Evolutionary conservation across 2,797 vertebrate genomes (phyloP).

Genomic region (Peromyscus eremicus): DNA sequence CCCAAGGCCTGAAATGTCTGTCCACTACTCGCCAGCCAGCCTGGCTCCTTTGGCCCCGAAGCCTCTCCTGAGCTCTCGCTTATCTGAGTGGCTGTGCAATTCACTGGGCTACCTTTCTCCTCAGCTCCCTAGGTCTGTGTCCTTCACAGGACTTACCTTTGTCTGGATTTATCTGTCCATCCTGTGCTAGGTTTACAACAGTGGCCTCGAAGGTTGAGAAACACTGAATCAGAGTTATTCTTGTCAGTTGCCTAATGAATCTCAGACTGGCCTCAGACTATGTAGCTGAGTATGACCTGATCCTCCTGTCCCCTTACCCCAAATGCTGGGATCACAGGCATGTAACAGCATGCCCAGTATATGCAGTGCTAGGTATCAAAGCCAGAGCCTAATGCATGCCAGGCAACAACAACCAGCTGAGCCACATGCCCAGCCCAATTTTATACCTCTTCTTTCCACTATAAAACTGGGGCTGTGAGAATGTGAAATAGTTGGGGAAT

Average conservation of each 20-base stretch:
- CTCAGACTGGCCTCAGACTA: neutral
- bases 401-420: neutral
- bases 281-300: too few relatives aligned
- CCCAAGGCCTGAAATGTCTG: neutral
- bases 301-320: neutral
- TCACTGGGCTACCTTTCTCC: neutral
- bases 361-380: neutral
- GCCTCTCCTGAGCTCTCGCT: neutral
- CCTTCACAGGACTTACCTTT: neutral
- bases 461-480: slow-evolving; percentile 15
- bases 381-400: neutral
- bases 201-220: neutral
- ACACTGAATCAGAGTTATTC: neutral
- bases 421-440: neutral
- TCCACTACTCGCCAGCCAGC: rapidly evolving
- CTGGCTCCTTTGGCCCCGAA: neutral
- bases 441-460: slow-evolving; percentile 5
- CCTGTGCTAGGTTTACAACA: neutral
- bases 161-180: neutral
- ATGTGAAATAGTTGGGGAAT: slow-evolving; percentile 18
- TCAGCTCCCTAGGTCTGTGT: neutral
- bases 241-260: neutral
- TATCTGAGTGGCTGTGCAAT: neutral
- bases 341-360: neutral
- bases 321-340: neutral